phyloP scores from a whole-genome alignment of 2,888 invertebrate species.

The Folsomia candida region DNA sequence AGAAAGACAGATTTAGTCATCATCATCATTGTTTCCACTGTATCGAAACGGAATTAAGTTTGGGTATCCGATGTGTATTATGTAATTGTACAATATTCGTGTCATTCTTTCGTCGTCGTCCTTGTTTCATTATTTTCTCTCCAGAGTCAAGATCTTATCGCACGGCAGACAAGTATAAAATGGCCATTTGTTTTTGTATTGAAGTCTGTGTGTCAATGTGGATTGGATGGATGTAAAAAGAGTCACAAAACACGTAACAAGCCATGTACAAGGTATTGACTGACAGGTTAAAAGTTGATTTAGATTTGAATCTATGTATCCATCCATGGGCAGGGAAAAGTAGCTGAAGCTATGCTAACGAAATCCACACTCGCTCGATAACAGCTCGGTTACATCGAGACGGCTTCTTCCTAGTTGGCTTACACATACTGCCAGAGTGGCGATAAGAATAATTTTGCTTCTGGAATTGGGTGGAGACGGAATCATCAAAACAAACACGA shows the following conservation, averaged over 20 bases:
- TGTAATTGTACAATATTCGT: background rate
- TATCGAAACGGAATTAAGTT: too few species aligned
- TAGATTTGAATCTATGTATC: background rate
- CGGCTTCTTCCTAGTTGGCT: too few species aligned
- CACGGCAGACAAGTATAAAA: too few species aligned
- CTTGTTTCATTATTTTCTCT: background rate
- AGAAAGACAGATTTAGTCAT: constrained; percentile 20
- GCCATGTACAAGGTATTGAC: background rate
- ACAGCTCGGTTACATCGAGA: too few species aligned
- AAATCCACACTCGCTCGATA: too few species aligned
- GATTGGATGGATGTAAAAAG: background rate
- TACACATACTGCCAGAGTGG: too few species aligned
- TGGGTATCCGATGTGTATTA: too few species aligned
- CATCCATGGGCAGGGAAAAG: background rate
- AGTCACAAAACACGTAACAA: background rate
- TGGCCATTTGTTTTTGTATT: too few species aligned
- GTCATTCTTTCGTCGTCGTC: background rate
- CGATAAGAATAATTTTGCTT: background rate
- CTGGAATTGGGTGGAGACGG: background rate
- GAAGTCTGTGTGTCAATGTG: background rate
- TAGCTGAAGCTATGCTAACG: background rate
- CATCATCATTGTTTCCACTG: background rate
- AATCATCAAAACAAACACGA: background rate
- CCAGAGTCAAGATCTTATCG: too few species aligned
- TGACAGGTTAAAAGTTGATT: background rate